Conservation (phyloP, 2,113 vertebrate species). For the Sceloporus tristichus region DNA sequence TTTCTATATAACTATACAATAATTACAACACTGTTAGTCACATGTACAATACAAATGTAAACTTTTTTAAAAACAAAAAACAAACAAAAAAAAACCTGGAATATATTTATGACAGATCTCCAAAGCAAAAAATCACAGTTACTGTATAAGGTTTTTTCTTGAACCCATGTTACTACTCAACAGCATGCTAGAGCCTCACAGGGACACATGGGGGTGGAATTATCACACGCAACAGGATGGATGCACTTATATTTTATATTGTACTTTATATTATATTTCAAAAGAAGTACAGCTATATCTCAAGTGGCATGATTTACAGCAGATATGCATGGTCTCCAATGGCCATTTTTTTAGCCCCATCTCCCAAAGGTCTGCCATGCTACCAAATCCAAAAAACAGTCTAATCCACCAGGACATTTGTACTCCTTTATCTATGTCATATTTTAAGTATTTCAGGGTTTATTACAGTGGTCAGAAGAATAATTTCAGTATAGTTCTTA, state of each 20-base stretch:
- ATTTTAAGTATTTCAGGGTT: neutral
- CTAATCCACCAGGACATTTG: neutral
- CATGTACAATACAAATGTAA: slow-evolving; percentile 10
- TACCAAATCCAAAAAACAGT: neutral
- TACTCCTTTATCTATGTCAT: neutral
- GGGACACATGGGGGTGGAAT: slow-evolving; percentile 8
- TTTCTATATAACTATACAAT: slow-evolving; percentile 45
- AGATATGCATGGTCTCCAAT: too few species aligned
- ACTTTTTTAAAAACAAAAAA: slow-evolving; percentile 38
- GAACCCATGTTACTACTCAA: neutral
- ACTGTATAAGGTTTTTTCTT: too few species aligned
- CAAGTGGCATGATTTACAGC: neutral
- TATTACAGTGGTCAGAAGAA: neutral
- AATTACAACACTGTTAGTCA: slow-evolving; percentile 38
- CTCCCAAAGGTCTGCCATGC: too few species aligned
- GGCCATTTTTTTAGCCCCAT: too few species aligned
- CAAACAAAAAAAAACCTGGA: neutral
- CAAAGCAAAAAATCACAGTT: neutral
- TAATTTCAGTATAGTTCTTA: neutral
- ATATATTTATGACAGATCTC: neutral
- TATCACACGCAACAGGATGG: slow-evolving; percentile 19
- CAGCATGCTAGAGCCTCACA: neutral
- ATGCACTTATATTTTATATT: neutral
- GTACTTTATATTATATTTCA: neutral
- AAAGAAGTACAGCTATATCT: neutral